These are phyloP conservation scores for Yoshiicerus persimilis DNA, from an alignment of 1,140 invertebrate species.

Conservation along the genomic window DNA sequence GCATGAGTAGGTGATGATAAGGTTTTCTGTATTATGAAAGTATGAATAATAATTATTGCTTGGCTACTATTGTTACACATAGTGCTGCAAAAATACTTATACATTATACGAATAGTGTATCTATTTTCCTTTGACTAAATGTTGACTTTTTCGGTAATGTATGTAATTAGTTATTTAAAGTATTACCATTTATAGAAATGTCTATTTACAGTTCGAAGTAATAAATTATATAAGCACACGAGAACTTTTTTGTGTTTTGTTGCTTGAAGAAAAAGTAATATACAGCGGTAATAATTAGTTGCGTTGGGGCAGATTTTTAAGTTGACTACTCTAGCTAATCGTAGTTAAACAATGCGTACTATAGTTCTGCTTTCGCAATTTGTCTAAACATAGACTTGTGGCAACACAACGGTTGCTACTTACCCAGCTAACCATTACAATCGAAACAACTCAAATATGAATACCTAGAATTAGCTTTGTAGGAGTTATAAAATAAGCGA, in stretches of 20 bases:
- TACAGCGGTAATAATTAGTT: background rate
- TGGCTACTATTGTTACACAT: background rate
- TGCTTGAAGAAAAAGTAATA: background rate
- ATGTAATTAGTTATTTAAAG: background rate
- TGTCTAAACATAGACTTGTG: background rate
- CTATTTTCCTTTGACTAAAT: background rate
- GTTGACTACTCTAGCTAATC: background rate
- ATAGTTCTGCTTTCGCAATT: background rate
- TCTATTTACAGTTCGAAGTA: background rate
- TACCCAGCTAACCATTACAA: background rate
- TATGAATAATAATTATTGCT: background rate
- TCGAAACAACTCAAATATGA: background rate
- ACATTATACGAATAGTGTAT: background rate
- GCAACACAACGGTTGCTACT: background rate
- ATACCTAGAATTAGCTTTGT: no score
- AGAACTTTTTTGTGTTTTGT: background rate
- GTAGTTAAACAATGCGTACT: background rate
- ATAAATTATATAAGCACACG: background rate
- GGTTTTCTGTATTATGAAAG: background rate
- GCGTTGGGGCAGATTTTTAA: background rate
- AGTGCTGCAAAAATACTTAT: background rate
- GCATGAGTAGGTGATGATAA: background rate
- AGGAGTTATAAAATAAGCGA: no score
- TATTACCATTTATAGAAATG: background rate
- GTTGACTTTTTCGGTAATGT: background rate